These are phyloP conservation scores for Mixornis gularis DNA, from an alignment of 2,113 vertebrate genomes.

Conservation along the genomic window DNA sequence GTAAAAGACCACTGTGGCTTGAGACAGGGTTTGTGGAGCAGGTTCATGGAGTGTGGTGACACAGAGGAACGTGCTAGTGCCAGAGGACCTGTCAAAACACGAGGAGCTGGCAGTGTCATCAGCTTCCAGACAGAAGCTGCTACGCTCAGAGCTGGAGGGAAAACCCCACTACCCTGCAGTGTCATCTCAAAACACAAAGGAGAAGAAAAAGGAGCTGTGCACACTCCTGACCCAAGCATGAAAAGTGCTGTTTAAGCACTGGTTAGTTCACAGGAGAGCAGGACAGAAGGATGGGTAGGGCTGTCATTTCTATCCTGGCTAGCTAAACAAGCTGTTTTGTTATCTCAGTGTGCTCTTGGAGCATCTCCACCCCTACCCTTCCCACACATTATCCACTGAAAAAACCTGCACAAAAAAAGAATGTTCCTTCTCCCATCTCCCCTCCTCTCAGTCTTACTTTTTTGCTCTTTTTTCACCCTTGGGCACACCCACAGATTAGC, in stretches of 20 bases:
- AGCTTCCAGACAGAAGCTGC: not conserved
- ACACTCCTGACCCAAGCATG: not conserved
- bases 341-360: not conserved
- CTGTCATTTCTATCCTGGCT: not conserved
- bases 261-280: rapidly evolving
- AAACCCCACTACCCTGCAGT: not conserved
- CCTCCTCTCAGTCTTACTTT: not conserved
- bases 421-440: not conserved
- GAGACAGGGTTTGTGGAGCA: not conserved
- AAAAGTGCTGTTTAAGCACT: rapidly evolving
- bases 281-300: not conserved
- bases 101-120: not conserved
- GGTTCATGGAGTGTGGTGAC: not conserved
- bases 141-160: not conserved
- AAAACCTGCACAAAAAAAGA: not conserved
- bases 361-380: not conserved
- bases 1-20: not conserved
- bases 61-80: rapidly evolving
- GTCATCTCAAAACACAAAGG: not conserved
- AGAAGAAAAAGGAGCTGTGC: not conserved
- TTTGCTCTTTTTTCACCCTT: not conserved
- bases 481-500: not conserved
- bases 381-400: not conserved
- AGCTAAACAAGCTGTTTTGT: not conserved
- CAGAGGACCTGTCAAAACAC: not conserved